These are phyloP conservation scores for Vidua macroura DNA, from an alignment of 2,113 vertebrate species.

Conservation along the genomic window DNA sequence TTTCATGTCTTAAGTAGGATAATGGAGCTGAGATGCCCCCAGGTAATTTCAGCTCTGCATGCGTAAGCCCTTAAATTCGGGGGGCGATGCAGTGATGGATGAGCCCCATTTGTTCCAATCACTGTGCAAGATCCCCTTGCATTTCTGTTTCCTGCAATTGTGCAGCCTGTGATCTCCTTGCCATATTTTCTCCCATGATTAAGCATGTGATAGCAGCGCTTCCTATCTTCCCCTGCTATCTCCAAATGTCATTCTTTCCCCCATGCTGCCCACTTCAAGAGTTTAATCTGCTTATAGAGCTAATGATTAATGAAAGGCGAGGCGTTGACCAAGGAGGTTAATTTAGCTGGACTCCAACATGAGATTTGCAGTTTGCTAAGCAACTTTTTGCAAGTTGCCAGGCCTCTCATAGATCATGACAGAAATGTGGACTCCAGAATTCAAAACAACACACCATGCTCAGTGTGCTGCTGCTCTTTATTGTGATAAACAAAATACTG, in stretches of 20 bases:
- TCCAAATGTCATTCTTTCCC: neutral
- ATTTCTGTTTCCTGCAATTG: neutral
- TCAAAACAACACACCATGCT: neutral
- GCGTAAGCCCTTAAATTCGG: neutral
- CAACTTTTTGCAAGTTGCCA: neutral
- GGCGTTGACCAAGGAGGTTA: neutral
- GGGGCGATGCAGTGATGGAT: neutral
- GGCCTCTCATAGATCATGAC: neutral
- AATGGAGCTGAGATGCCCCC: neutral
- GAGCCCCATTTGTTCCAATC: neutral
- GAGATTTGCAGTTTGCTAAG: neutral
- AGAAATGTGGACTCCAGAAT: neutral
- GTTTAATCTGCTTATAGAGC: neutral
- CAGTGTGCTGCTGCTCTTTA: neutral
- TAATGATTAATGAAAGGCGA: neutral
- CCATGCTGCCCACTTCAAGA: neutral
- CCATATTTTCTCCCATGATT: neutral
- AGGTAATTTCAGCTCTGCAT: neutral
- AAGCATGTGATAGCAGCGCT: neutral
- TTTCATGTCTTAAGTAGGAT: neutral
- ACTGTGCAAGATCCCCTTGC: neutral
- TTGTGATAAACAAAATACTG: slow-evolving; percentile 14
- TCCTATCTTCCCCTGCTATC: neutral
- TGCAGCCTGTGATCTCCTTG: neutral
- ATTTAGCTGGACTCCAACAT: neutral